These are phyloP conservation scores for Eumaeus atala DNA, from an alignment of 1,140 invertebrate species.

Conservation along the genomic window DNA sequence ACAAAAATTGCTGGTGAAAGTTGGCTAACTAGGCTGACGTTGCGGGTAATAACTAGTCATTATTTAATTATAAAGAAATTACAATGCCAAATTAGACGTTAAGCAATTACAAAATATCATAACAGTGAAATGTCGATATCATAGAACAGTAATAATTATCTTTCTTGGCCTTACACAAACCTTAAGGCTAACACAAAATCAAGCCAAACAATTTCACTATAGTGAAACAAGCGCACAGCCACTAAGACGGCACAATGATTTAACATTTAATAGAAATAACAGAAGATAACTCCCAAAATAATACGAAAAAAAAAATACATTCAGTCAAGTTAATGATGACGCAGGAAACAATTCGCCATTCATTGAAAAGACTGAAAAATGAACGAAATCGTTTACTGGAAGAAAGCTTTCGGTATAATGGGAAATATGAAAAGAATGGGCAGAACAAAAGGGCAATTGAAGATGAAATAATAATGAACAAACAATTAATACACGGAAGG, in stretches of 20 bases:
- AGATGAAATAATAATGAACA: slow-evolving; percentile 68
- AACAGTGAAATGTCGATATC: too few species aligned
- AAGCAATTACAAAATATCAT: too few species aligned
- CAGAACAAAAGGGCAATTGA: slow-evolving; percentile 68
- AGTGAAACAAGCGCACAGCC: too few species aligned
- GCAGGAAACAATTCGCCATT: slow-evolving; percentile 47
- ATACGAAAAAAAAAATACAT: slow-evolving; percentile 35
- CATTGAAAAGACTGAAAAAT: slow-evolving; percentile 54
- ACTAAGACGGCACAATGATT: not conserved
- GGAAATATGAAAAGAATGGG: slow-evolving; percentile 56
- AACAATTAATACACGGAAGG: slow-evolving; percentile 65
- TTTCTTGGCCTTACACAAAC: too few species aligned
- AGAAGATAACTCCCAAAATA: slow-evolving; percentile 27
- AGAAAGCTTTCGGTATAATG: slow-evolving; percentile 59
- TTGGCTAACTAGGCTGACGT: too few species aligned
- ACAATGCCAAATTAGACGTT: too few species aligned
- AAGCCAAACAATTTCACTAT: too few species aligned
- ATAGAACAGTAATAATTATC: too few species aligned
- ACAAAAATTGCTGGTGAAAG: too few species aligned
- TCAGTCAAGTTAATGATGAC: slow-evolving; percentile 61
- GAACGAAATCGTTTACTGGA: slow-evolving; percentile 51
- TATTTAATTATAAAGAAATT: too few species aligned
- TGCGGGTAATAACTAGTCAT: too few species aligned
- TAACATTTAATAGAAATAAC: slow-evolving; percentile 19
- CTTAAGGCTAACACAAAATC: too few species aligned